Percentiles rank a stretch among this genome's conserved stretches.
Conservation (phyloP, 1,140 invertebrate genomes). For the Aporrectodea caliginosa region DNA sequence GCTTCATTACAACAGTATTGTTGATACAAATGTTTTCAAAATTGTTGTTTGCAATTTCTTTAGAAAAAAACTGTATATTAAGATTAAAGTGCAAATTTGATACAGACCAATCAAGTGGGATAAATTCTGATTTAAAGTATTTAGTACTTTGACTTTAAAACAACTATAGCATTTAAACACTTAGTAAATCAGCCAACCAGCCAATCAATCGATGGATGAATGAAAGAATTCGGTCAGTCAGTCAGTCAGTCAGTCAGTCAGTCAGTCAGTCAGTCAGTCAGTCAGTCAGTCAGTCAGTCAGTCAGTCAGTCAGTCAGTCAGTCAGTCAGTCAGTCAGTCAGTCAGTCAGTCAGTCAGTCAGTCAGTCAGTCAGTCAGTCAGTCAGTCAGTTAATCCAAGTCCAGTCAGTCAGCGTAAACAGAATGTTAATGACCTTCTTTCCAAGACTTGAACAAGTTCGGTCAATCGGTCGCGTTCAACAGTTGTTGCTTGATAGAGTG, state of each 20-base stretch:
- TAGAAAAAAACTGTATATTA: too few relatives aligned
- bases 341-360: slow-evolving; percentile 19
- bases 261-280: slow-evolving; percentile 25
- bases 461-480: not conserved
- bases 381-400: too few relatives aligned
- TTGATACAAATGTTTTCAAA: too few relatives aligned
- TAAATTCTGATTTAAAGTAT: too few relatives aligned
- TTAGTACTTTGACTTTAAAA: too few relatives aligned
- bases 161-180: too few relatives aligned
- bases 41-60: too few relatives aligned
- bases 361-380: slow-evolving; percentile 8
- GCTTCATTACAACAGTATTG: too few relatives aligned
- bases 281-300: slow-evolving; percentile 16
- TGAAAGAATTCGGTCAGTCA: slow-evolving; percentile 16
- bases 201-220: too few relatives aligned
- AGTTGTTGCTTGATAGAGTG: not conserved
- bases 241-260: slow-evolving; percentile 25
- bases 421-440: not conserved
- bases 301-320: slow-evolving; percentile 11
- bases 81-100: too few relatives aligned
- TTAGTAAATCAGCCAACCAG: too few relatives aligned
- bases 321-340: slow-evolving; percentile 25
- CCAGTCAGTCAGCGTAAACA: slow-evolving; percentile 5
- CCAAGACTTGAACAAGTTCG: not conserved
- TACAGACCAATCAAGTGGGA: too few relatives aligned